These are phyloP conservation scores for Maniola hyperantus DNA, from an alignment of 2,888 invertebrate genomes.

Conservation along the genomic window DNA sequence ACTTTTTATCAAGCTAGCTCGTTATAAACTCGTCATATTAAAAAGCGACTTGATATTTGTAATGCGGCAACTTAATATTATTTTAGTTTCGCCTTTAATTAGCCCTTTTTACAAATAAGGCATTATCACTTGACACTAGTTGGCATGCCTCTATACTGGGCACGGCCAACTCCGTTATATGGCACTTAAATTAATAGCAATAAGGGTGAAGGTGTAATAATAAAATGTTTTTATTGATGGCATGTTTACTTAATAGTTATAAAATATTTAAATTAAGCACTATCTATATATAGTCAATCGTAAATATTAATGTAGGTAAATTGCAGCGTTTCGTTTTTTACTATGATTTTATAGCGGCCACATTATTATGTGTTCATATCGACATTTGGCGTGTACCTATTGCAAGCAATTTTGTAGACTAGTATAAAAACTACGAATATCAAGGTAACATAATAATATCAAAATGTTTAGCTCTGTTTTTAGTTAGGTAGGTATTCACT, in stretches of 20 bases:
- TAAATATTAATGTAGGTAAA: slow-evolving; percentile 26
- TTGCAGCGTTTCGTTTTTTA: slow-evolving; percentile 17
- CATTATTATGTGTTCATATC: slow-evolving; percentile 1
- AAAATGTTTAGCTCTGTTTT: not conserved
- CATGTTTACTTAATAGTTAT: slow-evolving; percentile 22
- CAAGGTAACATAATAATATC: not conserved
- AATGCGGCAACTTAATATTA: slow-evolving; percentile 38
- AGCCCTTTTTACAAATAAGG: slow-evolving; percentile 42
- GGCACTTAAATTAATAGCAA: slow-evolving; percentile 7
- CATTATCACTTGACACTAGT: slow-evolving; percentile 41
- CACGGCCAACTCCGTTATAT: not conserved
- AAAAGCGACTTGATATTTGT: slow-evolving; percentile 36
- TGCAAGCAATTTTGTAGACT: not conserved
- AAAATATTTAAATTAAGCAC: slow-evolving; percentile 30
- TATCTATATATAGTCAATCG: slow-evolving; percentile 27
- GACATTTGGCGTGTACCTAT: slow-evolving; percentile 3
- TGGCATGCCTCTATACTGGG: slow-evolving; percentile 6
- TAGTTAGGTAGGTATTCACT: too few relatives aligned
- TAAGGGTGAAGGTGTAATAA: slow-evolving; percentile 24
- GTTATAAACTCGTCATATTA: slow-evolving; percentile 35
- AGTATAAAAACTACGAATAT: not conserved
- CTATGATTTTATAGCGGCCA: slow-evolving; percentile 5
- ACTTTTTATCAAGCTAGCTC: slow-evolving; percentile 36
- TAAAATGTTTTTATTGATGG: slow-evolving; percentile 18
- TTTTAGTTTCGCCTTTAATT: slow-evolving; percentile 47